Evolutionary conservation across 2,113 vertebrate species (phyloP).

Genomic region (Seriola dumerili): DNA sequence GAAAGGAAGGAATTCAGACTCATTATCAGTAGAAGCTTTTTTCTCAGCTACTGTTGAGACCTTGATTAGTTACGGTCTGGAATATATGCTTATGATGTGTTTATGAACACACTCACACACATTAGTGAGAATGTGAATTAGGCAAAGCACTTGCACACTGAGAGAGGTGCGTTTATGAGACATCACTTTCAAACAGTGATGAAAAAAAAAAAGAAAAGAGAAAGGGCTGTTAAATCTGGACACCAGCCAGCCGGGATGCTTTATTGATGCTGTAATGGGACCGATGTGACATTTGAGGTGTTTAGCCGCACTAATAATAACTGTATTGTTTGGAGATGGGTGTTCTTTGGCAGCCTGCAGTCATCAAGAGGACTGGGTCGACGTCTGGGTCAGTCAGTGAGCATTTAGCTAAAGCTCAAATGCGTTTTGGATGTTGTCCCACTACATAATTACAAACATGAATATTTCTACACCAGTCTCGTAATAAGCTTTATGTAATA

Average conservation of each 20-base stretch:
- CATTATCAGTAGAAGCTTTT: slow-evolving; percentile 41
- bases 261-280: slow-evolving; percentile 34
- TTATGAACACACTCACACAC: slow-evolving; percentile 24
- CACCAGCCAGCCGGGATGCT: not conserved
- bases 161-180: not conserved
- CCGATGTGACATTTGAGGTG: slow-evolving; percentile 48
- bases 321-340: slow-evolving; percentile 51
- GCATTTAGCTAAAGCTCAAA: slow-evolving; percentile 43
- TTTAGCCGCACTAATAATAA: slow-evolving; percentile 56
- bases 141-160: slow-evolving; percentile 12
- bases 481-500: slow-evolving; percentile 18
- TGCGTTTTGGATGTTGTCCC: slow-evolving; percentile 39
- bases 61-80: slow-evolving; percentile 70
- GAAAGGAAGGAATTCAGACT: slow-evolving; percentile 47
- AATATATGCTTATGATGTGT: slow-evolving; percentile 70
- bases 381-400: slow-evolving; percentile 48
- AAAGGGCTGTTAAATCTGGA: slow-evolving; percentile 18
- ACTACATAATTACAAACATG: slow-evolving; percentile 15
- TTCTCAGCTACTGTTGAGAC: slow-evolving; percentile 28
- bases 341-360: slow-evolving; percentile 49
- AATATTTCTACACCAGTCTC: slow-evolving; percentile 18
- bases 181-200: not conserved
- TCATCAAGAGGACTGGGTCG: slow-evolving; percentile 17
- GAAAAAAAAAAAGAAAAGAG: too few species aligned
- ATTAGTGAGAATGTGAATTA: slow-evolving; percentile 4